Conservation (phyloP, 1,140 invertebrate species). For the Drosophila tropicalis region DNA sequence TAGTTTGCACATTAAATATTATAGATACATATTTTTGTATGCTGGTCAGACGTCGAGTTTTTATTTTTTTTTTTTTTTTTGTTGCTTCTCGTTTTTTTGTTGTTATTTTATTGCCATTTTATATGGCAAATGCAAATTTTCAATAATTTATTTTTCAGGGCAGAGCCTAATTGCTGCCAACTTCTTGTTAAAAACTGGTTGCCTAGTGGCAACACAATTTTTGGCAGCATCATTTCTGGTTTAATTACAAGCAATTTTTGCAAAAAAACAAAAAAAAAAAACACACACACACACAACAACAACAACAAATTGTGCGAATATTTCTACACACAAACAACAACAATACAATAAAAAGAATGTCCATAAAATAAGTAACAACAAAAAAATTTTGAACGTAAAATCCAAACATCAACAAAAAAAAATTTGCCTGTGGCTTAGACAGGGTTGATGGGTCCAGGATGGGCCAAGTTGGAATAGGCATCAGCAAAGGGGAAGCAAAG, state of each 20-base stretch:
- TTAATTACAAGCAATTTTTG: conserved; percentile 69
- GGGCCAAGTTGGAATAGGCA: background rate
- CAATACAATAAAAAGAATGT: conserved; percentile 54
- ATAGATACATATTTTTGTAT: conserved; percentile 28
- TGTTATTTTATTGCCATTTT: conserved; percentile 49
- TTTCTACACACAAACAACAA: conserved; percentile 41
- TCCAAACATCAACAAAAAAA: conserved; percentile 31
- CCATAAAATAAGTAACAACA: conserved; percentile 58
- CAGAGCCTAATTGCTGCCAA: conserved; percentile 78
- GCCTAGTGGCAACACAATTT: conserved; percentile 52
- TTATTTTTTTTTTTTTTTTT: background rate
- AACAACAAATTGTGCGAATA: conserved; percentile 45
- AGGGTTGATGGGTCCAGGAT: conserved; percentile 4
- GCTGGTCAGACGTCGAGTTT: background rate
- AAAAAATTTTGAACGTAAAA: conserved; percentile 22
- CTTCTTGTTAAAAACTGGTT: conserved; percentile 66
- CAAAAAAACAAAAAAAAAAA: background rate
- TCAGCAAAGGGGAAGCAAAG: background rate
- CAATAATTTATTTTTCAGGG: conserved; percentile 72
- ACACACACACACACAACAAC: conserved; percentile 28
- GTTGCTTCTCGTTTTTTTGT: conserved; percentile 9
- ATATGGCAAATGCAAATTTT: conserved; percentile 70
- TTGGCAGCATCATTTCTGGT: conserved; percentile 74
- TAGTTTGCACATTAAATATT: conserved; percentile 50
- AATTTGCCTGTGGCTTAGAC: conserved; percentile 22